Evolutionary conservation across 2,797 vertebrate genomes (phyloP), one percentile per base, ranked within the genome.

Genomic region (Danionella dracula): DNA sequence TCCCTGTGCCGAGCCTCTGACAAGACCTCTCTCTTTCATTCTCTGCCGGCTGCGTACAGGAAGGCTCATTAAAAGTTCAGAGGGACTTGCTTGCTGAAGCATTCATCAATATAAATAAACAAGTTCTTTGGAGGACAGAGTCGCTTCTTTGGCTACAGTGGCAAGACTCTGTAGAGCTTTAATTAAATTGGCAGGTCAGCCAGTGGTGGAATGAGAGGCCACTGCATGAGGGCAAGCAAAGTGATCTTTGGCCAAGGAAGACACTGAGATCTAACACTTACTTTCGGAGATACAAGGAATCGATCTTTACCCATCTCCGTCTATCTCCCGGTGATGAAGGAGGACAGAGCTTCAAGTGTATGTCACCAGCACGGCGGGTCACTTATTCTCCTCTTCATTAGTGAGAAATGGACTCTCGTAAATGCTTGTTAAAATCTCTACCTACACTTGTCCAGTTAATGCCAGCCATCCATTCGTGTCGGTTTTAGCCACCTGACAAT

Each of bases 341-440:
- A 91, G 87, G 91, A 92, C 88, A 90, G 87, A 89, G 91, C 87
- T 94, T 93, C 93, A 95, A 97, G 94, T 93, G 93, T 87, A 88
- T 90, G 92, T 93, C 92, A 88, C 93, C 90, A 91, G 88, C 92
- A 91, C 93, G 92, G 91, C 87, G 92, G 92, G 93, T 94, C 92
- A 91, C 91, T 92, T 93, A 95, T 96, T 94, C 93, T 92, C 92
- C 92, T 96, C 94, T 99, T 99, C 95, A 99, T 99, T 98, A 98
- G 93, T 85, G 91, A 92, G 94, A 97, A 97, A 97, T 96, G 94
- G 95, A 97, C 94, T 95, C 93, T 94, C 89, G 91, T 96, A 97
- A 97, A 96, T 89, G 94, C 95, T 98, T 97, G 94, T 99, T 96
- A 99, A 95, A 97, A 95, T 92, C 94, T 92, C 89, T 95, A 97